Evolutionary conservation across 1,140 invertebrate species (phyloP), one percentile per base, ranked within the genome.

Genomic region (Drosophila rhopaloa): DNA sequence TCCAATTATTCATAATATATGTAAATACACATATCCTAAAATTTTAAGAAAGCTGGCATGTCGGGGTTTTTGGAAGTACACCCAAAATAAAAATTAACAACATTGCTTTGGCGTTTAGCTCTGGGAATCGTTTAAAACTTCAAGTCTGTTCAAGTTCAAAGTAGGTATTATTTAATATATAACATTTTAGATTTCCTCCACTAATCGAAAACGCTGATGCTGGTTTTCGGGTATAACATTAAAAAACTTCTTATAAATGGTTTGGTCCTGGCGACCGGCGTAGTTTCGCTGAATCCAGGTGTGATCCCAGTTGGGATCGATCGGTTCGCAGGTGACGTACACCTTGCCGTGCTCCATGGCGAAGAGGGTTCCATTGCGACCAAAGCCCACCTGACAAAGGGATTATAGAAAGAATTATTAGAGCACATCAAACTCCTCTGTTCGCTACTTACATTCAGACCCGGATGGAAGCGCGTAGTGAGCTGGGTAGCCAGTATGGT

Each of bases 221-320:
- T 96, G 95, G 54, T 94, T 94, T 40, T 95, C 92, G 1, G 96
- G 95, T 79, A 97, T 94, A 46, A 97, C 94, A 94, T 97, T 95
- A 72, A 95, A 96, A 80, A 96, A 96, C 90, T 97, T 97, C 90
- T 97, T 97, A 80, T 95, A 96, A 80, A 97, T 95, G n/a, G 93
- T 93, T 81, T 94, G 93, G 4, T 93, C 88, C 78, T 95, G 92
- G 71, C 96, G 92, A 1, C 94, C 94, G 2, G 83, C 91, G 88
- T 97, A 97, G 67, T 93, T 93, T 35, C 93, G 89, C 81, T 94
- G 93, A 6, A 96, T 93, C 95, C 95, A 96, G 0, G 93, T 93
- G 76, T 96, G 95, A 19, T 95, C 93, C 95, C 95, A 96, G 75
- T 96, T 94, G 0, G 95, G 95, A 73, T 97, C 93, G 62, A 95